phyloP scores from a whole-genome alignment of 2,113 vertebrate species.

The Rissa tridactyla region DNA sequence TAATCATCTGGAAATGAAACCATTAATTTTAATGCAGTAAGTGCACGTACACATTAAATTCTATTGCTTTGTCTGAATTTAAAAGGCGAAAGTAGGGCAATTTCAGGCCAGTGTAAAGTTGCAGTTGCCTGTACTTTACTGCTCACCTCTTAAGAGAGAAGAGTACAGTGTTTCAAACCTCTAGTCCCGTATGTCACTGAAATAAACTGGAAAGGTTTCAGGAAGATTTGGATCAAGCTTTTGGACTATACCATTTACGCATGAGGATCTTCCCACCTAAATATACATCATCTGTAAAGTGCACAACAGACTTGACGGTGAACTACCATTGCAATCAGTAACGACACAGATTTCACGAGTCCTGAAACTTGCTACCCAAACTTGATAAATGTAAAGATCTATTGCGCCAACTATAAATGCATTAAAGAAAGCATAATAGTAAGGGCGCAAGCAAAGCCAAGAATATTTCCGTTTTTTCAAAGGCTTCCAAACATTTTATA shows the following conservation, averaged over 20 bases:
- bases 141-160: not conserved
- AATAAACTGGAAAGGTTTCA: not conserved
- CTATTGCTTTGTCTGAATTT: constrained; percentile 44
- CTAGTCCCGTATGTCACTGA: not conserved
- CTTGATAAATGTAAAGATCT: not conserved
- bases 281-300: not conserved
- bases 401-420: not conserved
- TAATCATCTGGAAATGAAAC: constrained; percentile 46
- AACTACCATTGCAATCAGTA: not conserved
- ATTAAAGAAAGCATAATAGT: constrained; percentile 33
- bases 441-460: constrained; percentile 12
- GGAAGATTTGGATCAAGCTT: not conserved
- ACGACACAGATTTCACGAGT: not conserved
- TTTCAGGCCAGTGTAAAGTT: not conserved
- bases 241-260: not conserved
- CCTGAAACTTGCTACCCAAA: not conserved
- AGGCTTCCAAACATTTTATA: constrained; percentile 37
- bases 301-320: not conserved
- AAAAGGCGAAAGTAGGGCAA: not conserved
- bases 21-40: constrained; percentile 48
- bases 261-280: not conserved
- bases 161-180: not conserved
- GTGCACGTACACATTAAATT: constrained; percentile 14
- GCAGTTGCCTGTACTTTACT: not conserved
- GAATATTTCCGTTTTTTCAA: not conserved